Conservation (phyloP, 2,797 vertebrate species). For the Avahi laniger region DNA sequence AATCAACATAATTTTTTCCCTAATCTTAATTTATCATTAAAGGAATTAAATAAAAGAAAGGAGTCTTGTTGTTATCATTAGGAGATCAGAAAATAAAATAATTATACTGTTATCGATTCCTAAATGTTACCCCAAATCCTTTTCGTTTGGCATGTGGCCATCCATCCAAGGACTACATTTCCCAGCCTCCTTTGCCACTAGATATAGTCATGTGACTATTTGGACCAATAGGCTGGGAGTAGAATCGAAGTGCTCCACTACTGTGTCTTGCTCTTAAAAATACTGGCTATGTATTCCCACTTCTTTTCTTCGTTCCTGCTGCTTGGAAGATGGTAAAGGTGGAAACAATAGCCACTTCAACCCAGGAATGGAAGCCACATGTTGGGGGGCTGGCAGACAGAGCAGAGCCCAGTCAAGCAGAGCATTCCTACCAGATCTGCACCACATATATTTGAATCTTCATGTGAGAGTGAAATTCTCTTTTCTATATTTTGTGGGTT, state of each 20-base stretch:
- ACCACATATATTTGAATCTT: neutral
- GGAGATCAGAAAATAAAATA: neutral
- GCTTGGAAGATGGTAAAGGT: neutral
- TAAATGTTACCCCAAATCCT: neutral
- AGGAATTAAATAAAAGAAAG: constrained; percentile 4
- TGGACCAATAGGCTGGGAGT: neutral
- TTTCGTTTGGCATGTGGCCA: neutral
- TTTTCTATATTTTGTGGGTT: neutral
- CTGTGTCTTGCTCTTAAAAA: neutral
- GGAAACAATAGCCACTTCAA: neutral
- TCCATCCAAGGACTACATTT: neutral
- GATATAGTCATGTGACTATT: neutral
- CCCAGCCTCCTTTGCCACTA: neutral
- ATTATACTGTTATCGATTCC: neutral
- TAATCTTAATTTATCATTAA: neutral
- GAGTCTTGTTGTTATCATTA: neutral
- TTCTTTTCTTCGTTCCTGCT: neutral
- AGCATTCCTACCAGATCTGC: neutral
- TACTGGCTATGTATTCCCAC: neutral
- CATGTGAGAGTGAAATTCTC: neutral
- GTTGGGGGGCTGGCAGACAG: neutral
- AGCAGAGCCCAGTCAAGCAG: neutral
- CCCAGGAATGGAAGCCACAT: neutral
- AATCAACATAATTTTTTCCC: neutral
- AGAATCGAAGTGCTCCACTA: neutral